phyloP scores from a whole-genome alignment of 2,797 vertebrate genomes.

The Triplophysa yarkandensis region DNA sequence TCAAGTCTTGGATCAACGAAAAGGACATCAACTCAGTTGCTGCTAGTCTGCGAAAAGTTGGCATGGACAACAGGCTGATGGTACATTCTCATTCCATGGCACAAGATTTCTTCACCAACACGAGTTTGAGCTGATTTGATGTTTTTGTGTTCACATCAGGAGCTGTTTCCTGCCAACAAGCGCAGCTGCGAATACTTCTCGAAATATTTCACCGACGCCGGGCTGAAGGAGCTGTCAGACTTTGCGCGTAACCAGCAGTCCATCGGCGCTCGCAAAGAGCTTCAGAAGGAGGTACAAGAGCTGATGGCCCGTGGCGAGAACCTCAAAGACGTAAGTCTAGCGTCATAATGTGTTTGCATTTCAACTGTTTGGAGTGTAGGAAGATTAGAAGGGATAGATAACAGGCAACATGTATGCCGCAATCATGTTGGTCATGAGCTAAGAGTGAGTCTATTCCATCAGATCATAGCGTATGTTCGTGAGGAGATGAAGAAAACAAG shows the following conservation, averaged over 20 bases:
- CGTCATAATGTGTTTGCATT: too few species aligned
- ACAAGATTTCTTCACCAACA: too few species aligned
- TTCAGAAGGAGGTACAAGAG: constrained; percentile 95
- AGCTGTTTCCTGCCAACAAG: constrained; percentile 97
- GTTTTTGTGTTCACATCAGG: constrained; percentile 71
- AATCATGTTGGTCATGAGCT: too few species aligned
- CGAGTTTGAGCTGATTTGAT: neutral
- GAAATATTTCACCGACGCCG: constrained; percentile 95
- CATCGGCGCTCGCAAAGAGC: constrained; percentile 92
- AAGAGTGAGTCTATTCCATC: neutral
- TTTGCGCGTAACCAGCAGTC: constrained; percentile 95
- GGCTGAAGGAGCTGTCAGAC: constrained; percentile 92
- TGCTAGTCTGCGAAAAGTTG: constrained; percentile 90
- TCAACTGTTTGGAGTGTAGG: too few species aligned
- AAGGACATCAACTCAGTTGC: constrained; percentile 95
- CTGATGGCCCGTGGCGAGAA: constrained; percentile 90
- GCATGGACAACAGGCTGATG: constrained; percentile 97
- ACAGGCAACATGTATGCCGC: too few species aligned
- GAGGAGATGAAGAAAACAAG: constrained; percentile 95
- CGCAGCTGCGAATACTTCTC: constrained; percentile 95
- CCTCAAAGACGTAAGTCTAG: constrained; percentile 89
- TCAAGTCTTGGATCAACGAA: constrained; percentile 97
- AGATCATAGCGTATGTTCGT: constrained; percentile 90
- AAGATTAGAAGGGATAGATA: too few species aligned
- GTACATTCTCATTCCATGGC: constrained; percentile 70